phyloP scores from a whole-genome alignment of 2,888 invertebrate genomes.

The Lamellibrachia columna region DNA sequence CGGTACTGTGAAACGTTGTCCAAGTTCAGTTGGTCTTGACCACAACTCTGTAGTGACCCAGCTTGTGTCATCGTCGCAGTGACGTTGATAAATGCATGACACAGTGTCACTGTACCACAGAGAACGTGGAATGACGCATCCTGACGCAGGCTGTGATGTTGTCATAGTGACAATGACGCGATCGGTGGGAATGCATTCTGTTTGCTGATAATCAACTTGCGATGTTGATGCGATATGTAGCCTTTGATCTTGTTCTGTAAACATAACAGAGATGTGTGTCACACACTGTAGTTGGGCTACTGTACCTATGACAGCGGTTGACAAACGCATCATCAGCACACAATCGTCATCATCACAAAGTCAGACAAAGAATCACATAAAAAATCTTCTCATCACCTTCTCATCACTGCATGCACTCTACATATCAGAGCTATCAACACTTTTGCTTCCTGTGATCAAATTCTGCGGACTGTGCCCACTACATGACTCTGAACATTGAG shows the following conservation, averaged over 20 bases:
- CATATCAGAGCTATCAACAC: too few relatives aligned
- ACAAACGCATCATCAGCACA: too few relatives aligned
- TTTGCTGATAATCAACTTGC: conserved; percentile 96
- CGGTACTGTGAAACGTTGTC: neutral
- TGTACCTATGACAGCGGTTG: too few relatives aligned
- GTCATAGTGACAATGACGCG: conserved; percentile 27
- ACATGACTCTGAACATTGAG: too few relatives aligned
- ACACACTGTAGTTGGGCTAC: neutral
- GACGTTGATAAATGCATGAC: neutral
- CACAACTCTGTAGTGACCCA: neutral
- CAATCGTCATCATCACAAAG: too few relatives aligned
- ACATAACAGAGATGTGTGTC: conserved; percentile 19
- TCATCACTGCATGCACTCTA: too few relatives aligned
- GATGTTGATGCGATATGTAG: conserved; percentile 96
- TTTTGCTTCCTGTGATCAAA: too few relatives aligned
- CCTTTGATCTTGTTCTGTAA: conserved; percentile 91
- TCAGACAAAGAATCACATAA: too few relatives aligned
- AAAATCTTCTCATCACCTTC: too few relatives aligned
- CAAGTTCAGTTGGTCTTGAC: neutral
- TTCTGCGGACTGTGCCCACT: too few relatives aligned
- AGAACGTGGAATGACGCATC: neutral
- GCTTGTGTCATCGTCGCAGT: neutral
- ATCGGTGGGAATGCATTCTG: conserved; percentile 91
- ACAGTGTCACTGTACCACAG: neutral
- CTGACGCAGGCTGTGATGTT: neutral